Evolutionary conservation across 2,797 vertebrate species (phyloP), one percentile per base, ranked within the genome.

Genomic region (Mus caroli): DNA sequence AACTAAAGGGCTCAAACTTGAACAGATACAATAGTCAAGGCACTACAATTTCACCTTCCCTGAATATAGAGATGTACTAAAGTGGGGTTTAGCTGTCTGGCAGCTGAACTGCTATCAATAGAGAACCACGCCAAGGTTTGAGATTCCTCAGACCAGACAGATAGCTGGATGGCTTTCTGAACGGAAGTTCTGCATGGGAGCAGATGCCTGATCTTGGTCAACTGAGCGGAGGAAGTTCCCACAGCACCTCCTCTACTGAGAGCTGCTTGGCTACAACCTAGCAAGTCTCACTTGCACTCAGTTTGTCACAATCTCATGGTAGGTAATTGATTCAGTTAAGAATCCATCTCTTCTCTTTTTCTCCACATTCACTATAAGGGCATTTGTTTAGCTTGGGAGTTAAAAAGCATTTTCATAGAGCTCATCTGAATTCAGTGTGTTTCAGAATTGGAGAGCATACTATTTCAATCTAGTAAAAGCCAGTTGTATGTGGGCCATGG

Each of bases 201-300:
- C 64, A 24, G 6, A 94, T 60, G 46, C 60, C 92, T 76, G 26
- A 90, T 89, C 93, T 96, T 95, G 87, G 75, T 92, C 78, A 96
- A 54, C 15, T 84, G 40, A 95, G 43, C 8, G 58, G 28, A 88
- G 54, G 17, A 22, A 88, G 40, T 88, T 90, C 71, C 31, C 54
- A 90, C 1, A 85, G 34, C 28, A 69, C 28, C 52, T 43, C 20
- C 54, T 92, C 37, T 95, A 62, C 9, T 52, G 64, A 92, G 94
- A 60, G 46, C 4, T 73, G 28, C 22, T 86, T 75, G 37, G n/a
- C 64, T 40, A 77, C 78, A 96, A 97, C 80, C 80, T 96, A 95
- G 76, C 20, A 78, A 78, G 26, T 60, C 40, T 15, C 58, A 58
- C 10, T 87, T 83, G 75, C 43, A 71, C 14, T 86, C 43, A 67